phyloP scores from a whole-genome alignment of 1,140 invertebrate genomes.

The Lordiphosa mommai region DNA sequence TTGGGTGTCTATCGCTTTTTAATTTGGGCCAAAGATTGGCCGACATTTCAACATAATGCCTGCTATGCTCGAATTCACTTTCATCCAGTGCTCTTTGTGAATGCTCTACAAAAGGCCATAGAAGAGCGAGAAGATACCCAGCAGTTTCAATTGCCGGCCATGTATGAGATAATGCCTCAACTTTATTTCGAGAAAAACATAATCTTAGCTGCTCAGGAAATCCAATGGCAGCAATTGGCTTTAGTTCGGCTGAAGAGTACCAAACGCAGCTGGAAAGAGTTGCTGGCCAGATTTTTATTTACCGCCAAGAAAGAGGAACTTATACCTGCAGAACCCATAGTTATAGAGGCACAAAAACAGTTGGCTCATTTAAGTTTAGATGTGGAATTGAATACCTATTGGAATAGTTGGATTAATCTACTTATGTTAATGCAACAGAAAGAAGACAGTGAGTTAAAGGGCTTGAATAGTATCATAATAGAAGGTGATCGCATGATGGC shows the following conservation, averaged over 20 bases:
- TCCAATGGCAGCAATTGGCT: constrained; percentile 39
- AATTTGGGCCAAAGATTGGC: constrained; percentile 83
- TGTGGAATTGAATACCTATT: constrained; percentile 38
- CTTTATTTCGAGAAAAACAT: constrained; percentile 79
- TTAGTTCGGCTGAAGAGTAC: constrained; percentile 6
- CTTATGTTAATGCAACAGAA: constrained; percentile 15
- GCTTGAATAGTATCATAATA: constrained; percentile 11
- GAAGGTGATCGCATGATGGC: constrained; percentile 47
- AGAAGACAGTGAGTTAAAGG: background rate
- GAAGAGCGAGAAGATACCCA: constrained; percentile 81
- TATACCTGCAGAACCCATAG: constrained; percentile 25
- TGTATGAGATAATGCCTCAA: constrained; percentile 83
- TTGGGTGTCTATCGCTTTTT: constrained; percentile 84
- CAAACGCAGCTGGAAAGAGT: constrained; percentile 27
- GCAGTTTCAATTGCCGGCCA: constrained; percentile 82
- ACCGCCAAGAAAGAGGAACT: constrained; percentile 3
- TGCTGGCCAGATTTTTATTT: constrained; percentile 1
- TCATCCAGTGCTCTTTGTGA: constrained; percentile 83
- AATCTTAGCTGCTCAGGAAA: constrained; percentile 28
- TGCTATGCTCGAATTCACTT: constrained; percentile 82
- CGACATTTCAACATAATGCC: constrained; percentile 83
- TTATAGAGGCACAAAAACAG: constrained; percentile 22
- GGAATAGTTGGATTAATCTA: constrained; percentile 38
- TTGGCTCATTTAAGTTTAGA: constrained; percentile 26
- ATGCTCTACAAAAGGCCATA: constrained; percentile 82